These are phyloP conservation scores for Ophioderma brevispina DNA, from an alignment of 35 echinoderm and acorn worm genomes.

Conservation along the genomic window DNA sequence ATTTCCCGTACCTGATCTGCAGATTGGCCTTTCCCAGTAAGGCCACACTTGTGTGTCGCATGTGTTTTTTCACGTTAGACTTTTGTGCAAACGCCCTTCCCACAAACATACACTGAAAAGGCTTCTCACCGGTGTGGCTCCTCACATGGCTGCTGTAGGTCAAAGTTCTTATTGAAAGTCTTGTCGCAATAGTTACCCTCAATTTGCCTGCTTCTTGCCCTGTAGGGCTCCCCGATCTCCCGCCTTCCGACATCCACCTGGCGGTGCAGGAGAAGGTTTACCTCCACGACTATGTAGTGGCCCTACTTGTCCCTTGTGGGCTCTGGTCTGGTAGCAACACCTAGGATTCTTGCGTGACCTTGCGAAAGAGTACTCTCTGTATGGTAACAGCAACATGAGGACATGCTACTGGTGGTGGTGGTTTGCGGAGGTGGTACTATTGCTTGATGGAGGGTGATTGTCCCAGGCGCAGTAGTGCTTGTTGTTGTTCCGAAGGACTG, in stretches of 20 bases:
- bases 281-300: too few relatives aligned
- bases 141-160: conserved; percentile 56
- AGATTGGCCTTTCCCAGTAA: conserved; percentile 73
- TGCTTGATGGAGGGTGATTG: neutral
- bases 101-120: conserved; percentile 63
- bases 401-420: neutral
- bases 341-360: neutral
- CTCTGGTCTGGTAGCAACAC: too few relatives aligned
- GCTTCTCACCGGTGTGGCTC: conserved; percentile 63
- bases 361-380: neutral
- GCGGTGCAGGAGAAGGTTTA: neutral
- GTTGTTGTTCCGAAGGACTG: conserved; percentile 25
- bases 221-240: neutral
- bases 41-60: conserved; percentile 81
- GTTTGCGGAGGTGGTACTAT: neutral
- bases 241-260: too few relatives aligned
- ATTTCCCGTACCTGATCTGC: too few relatives aligned
- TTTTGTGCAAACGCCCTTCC: conserved; percentile 70
- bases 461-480: neutral
- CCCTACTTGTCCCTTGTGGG: conserved; percentile 1
- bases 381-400: neutral
- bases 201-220: conserved; percentile 7
- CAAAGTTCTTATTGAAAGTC: conserved; percentile 61
- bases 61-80: conserved; percentile 69
- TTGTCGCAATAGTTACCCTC: conserved; percentile 63